Conservation (phyloP, 2,113 vertebrate genomes). For the Apus apus region DNA sequence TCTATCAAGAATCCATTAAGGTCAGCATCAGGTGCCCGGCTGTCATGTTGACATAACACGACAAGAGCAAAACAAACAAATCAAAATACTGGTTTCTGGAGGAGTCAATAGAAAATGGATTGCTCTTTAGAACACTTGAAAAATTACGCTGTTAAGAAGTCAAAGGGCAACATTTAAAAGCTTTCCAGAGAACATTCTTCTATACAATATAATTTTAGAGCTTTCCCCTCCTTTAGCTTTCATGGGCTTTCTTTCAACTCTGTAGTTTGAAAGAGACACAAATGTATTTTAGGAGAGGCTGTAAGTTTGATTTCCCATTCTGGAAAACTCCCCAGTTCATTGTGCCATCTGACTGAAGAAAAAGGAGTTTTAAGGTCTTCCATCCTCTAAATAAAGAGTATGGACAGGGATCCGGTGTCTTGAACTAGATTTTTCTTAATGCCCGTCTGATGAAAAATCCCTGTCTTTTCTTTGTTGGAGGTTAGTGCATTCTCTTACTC, state of each 20-base stretch:
- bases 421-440: neutral
- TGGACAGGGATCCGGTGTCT: neutral
- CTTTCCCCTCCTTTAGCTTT: neutral
- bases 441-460: neutral
- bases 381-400: neutral
- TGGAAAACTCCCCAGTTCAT: neutral
- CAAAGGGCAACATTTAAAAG: neutral
- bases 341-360: neutral
- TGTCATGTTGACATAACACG: neutral
- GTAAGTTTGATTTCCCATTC: neutral
- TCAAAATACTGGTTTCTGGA: constrained; percentile 7
- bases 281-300: neutral
- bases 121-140: constrained; percentile 8
- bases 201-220: neutral
- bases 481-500: neutral
- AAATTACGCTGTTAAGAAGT: neutral
- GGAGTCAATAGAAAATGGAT: constrained; percentile 9
- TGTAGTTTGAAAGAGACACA: neutral
- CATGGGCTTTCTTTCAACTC: neutral
- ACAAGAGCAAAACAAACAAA: constrained; percentile 12
- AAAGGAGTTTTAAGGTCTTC: neutral
- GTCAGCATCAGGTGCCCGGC: neutral
- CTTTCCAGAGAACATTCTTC: neutral
- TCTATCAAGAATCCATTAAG: constrained; percentile 21
- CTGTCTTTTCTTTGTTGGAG: neutral